phyloP scores from a whole-genome alignment of 2,888 invertebrate species.

The Nemoura dubitans region DNA sequence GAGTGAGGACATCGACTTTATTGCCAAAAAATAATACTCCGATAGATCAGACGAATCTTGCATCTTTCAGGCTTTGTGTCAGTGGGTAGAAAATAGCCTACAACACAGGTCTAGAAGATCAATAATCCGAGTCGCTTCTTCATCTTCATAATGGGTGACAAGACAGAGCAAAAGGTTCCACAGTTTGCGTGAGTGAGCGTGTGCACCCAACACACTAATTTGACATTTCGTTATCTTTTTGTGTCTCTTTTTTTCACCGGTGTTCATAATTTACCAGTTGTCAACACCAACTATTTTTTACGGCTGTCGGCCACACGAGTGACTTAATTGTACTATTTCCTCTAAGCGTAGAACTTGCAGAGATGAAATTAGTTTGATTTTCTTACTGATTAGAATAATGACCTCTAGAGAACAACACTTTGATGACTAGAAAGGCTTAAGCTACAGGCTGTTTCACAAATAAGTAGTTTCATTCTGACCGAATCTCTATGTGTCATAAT shows the following conservation, averaged over 20 bases:
- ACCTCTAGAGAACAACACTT: not conserved
- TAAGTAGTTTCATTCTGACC: not conserved
- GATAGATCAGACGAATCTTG: conserved; percentile 1
- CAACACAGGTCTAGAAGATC: not conserved
- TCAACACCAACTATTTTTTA: not conserved
- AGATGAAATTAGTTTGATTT: not conserved
- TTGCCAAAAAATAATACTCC: not conserved
- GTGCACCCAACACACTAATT: not conserved
- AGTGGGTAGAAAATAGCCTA: conserved; percentile 7
- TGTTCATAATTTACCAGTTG: not conserved
- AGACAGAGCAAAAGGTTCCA: not conserved
- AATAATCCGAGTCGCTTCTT: not conserved
- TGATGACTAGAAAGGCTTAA: not conserved
- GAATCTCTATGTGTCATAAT: too few species aligned
- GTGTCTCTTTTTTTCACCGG: not conserved
- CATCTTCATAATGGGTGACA: conserved; percentile 12
- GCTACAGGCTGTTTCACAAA: not conserved
- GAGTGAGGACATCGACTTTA: conserved; percentile 5
- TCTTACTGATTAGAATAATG: not conserved
- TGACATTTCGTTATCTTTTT: not conserved
- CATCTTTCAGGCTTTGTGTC: not conserved
- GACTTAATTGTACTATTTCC: not conserved
- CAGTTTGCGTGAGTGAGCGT: not conserved
- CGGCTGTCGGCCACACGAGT: not conserved
- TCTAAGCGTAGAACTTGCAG: not conserved